Evolutionary conservation across 1,140 invertebrate species (phyloP).

Genomic region (Eufriesea mexicana): DNA sequence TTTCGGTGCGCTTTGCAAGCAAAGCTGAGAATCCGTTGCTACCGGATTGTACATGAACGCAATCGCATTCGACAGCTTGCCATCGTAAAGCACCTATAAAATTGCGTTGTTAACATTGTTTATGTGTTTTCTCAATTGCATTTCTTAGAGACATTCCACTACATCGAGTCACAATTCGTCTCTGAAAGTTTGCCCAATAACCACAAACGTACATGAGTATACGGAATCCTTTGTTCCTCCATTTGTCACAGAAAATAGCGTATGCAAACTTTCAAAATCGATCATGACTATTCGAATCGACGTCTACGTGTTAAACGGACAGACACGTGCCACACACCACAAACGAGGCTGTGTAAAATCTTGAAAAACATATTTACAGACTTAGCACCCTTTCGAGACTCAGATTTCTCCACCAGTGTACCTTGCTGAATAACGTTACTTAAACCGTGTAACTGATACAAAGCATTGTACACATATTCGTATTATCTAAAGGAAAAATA

Average conservation of each 20-base stretch:
- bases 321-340: slow-evolving; percentile 33
- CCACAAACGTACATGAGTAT: background rate
- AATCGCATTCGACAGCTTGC: slow-evolving; percentile 96
- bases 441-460: no score
- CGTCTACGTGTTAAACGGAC: background rate
- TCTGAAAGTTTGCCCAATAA: background rate
- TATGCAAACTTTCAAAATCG: slow-evolving; percentile 25
- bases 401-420: background rate
- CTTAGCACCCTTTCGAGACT: background rate
- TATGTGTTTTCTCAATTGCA: no score
- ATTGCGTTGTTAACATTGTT: slow-evolving; percentile 14
- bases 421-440: background rate
- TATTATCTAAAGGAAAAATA: background rate
- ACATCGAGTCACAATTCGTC: background rate
- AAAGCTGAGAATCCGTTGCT: slow-evolving; percentile 98
- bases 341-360: background rate
- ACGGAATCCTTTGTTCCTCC: no score
- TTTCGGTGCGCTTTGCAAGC: slow-evolving; percentile 98
- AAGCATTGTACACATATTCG: background rate
- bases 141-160: background rate
- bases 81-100: slow-evolving; percentile 97
- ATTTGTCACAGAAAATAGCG: background rate
- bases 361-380: background rate
- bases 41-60: slow-evolving; percentile 99
- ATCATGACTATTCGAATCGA: background rate